A percentile compares a stretch with the other conserved stretches of the same genome.
phyloP scores from a whole-genome alignment of 2,113 vertebrate species.

The Bombycilla garrulus region DNA sequence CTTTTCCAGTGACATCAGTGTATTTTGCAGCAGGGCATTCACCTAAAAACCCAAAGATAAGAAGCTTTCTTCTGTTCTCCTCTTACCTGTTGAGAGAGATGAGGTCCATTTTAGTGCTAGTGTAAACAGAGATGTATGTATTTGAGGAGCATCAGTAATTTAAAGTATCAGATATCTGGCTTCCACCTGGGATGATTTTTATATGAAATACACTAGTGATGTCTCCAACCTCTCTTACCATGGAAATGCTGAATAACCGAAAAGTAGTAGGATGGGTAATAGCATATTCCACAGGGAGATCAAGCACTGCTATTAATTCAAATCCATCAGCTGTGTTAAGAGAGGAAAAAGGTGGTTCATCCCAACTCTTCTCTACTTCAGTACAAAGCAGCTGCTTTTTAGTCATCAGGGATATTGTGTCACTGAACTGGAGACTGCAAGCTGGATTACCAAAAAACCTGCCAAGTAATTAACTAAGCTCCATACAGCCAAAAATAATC shows the following conservation, averaged over 20 bases:
- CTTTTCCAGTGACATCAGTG: background rate
- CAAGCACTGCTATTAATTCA: background rate
- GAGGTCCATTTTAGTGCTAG: background rate
- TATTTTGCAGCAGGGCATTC: background rate
- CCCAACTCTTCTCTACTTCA: background rate
- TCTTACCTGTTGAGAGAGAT: background rate
- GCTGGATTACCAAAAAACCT: background rate
- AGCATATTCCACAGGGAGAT: background rate
- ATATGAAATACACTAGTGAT: background rate
- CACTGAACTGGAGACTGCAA: background rate
- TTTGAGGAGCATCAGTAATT: background rate
- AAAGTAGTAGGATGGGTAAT: background rate
- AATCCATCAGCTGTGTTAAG: background rate
- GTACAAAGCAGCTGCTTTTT: background rate
- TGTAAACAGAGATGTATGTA: background rate
- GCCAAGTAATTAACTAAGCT: background rate
- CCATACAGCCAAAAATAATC: background rate
- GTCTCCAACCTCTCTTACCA: background rate
- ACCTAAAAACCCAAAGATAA: background rate
- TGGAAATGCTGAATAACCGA: background rate
- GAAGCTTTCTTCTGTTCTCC: background rate
- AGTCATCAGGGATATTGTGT: background rate
- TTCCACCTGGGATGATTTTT: background rate
- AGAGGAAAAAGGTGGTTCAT: background rate
- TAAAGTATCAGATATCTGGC: background rate